Evolutionary conservation across 1,140 invertebrate genomes (phyloP), one percentile per base, ranked within the genome.

Genomic region (Solenopsis fugax): DNA sequence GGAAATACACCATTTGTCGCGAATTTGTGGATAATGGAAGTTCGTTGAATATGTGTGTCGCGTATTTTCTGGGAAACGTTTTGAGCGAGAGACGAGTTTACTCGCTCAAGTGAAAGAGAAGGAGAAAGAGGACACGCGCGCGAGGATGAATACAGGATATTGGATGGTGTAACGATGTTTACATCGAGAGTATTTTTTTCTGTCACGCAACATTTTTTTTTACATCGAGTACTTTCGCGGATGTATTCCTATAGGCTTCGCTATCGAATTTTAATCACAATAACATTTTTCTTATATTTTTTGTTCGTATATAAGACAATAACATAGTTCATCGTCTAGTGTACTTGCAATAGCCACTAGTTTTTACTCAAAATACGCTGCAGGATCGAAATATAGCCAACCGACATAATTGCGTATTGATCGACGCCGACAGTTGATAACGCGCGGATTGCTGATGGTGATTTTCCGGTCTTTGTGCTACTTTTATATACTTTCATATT

Each of bases 1-100:
- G 24, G 67, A 82, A 82, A 54, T 82, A 82, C 80, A 82, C 54
- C 67, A 82, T 82, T 73, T 58, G 80, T 73, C 54, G 67, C 37
- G 50, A 34, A 29, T 29, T 29, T 29, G 29, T 34, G 65, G 65
- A 50, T 48, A 72, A 72, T 37, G 52, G 37, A 72, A 72, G 58
- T 72, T 50, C 52, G 67, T 72, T 54, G 16, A 54, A 58, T 48
- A 58, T 58, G 48, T 48, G 67, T 29, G 18, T 24, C 80, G 52
- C 10, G 18, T 48, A 54, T 58, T 48, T 48, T 72, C 54, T 13
- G 54, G 3, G 21, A 58, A 82, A 45, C 4, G 67, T 10, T 45
- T 16, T 6, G 56, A 52, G 29, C 16, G 29, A 60, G 10, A 76
- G 58, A 21, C 37, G 37, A 37, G 37, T 60, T 58, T 45, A 4